phyloP scores from a whole-genome alignment of 2,797 vertebrate species.

The Coregonus suidteri region DNA sequence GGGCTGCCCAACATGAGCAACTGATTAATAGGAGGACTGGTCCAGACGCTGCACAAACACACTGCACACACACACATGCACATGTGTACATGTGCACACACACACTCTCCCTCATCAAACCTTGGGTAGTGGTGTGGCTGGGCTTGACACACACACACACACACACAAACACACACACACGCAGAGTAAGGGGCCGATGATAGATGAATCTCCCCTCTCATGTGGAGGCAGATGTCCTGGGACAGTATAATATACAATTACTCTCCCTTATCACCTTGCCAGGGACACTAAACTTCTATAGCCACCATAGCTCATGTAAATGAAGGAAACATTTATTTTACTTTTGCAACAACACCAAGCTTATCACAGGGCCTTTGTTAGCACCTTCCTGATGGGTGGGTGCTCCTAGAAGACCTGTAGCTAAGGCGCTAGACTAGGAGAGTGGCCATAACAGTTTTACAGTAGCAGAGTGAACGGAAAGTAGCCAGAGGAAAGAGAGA shows the following conservation, averaged over 20 bases:
- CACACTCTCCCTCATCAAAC: not conserved
- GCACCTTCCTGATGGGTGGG: not conserved
- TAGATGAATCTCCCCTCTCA: slow-evolving; percentile 5
- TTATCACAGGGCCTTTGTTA: slow-evolving; percentile 74
- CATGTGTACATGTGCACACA: not conserved
- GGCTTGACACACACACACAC: slow-evolving; percentile 33
- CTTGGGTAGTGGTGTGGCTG: not conserved
- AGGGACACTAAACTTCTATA: slow-evolving; percentile 90
- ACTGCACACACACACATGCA: slow-evolving; percentile 5
- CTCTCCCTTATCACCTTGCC: slow-evolving; percentile 93
- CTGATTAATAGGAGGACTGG: slow-evolving; percentile 85
- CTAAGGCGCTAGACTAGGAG: not conserved
- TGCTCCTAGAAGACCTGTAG: not conserved
- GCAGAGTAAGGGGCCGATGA: not conserved
- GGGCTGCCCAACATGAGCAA: slow-evolving; percentile 84
- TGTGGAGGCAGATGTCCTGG: slow-evolving; percentile 83
- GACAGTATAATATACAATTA: slow-evolving; percentile 94
- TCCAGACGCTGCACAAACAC: slow-evolving; percentile 79
- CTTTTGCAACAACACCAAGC: slow-evolving; percentile 85
- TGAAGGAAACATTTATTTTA: slow-evolving; percentile 88
- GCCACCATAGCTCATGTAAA: slow-evolving; percentile 88
- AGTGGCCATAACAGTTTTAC: not conserved
- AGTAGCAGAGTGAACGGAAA: not conserved
- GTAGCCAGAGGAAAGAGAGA: not conserved
- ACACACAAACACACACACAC: not conserved